Evolutionary conservation across 2,113 vertebrate genomes (phyloP).

Genomic region (Peromyscus leucopus): DNA sequence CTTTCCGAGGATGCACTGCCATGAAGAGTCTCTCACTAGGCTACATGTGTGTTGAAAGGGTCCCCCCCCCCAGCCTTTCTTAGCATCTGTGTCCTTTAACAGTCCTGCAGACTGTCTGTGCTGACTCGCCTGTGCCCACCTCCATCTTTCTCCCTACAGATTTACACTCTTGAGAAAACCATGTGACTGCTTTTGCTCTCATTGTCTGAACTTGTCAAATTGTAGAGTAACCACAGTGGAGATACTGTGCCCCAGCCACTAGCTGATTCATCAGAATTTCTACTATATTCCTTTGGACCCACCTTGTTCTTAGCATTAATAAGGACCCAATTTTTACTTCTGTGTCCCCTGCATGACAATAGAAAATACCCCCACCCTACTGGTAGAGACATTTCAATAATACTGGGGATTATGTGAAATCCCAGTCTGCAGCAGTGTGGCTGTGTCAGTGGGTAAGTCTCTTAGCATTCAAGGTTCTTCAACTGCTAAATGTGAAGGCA

Average conservation of each 20-base stretch:
- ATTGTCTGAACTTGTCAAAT: not conserved
- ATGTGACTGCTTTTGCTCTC: not conserved
- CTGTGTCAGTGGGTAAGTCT: not conserved
- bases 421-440: not conserved
- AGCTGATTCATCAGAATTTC: not conserved
- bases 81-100: not conserved
- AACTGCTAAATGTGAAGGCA: not conserved
- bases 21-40: not conserved
- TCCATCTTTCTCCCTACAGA: not conserved
- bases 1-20: not conserved
- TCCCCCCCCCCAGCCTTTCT: not conserved
- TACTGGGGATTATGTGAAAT: not conserved
- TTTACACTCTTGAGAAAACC: slow-evolving; percentile 13
- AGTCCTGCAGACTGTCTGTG: not conserved
- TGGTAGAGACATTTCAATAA: not conserved
- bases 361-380: not conserved
- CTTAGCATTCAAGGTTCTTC: not conserved
- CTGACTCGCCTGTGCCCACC: not conserved
- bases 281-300: not conserved
- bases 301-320: not conserved
- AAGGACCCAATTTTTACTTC: not conserved
- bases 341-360: no score
- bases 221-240: not conserved
- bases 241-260: no score
- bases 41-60: rapidly evolving